Evolutionary conservation across 2,113 vertebrate genomes (phyloP).

Genomic region (Lamprologus ornatipinnis): DNA sequence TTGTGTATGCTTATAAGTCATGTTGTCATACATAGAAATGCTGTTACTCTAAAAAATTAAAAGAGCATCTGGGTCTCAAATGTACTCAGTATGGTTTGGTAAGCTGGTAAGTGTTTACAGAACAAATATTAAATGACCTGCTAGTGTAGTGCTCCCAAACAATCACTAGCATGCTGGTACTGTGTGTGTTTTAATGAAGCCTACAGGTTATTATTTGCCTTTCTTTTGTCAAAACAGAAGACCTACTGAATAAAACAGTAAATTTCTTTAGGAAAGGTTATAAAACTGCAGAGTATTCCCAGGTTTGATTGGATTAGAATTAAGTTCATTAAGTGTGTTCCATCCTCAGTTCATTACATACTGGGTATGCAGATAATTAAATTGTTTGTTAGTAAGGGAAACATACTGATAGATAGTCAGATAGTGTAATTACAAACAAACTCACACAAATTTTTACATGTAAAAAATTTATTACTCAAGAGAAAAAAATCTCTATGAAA

Average conservation of each 20-base stretch:
- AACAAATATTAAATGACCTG: neutral
- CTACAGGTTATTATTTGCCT: neutral
- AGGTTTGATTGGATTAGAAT: neutral
- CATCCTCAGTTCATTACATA: neutral
- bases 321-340: neutral
- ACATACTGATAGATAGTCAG: neutral
- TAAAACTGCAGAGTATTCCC: neutral
- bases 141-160: neutral
- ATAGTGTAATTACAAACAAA: neutral
- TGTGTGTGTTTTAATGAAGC: neutral
- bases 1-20: neutral
- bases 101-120: neutral
- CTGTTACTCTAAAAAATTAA: neutral
- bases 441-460: neutral
- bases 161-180: neutral
- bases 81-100: neutral
- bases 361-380: neutral
- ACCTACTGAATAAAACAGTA: neutral
- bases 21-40: neutral
- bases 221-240: neutral
- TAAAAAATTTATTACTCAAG: constrained; percentile 21
- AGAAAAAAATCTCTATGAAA: neutral
- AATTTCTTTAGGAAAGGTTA: neutral
- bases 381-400: neutral
- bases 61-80: neutral